Conservation (phyloP, 30 jellyfish, hydroid and myxozoan species). For the Pseudorhiza aurosa region DNA sequence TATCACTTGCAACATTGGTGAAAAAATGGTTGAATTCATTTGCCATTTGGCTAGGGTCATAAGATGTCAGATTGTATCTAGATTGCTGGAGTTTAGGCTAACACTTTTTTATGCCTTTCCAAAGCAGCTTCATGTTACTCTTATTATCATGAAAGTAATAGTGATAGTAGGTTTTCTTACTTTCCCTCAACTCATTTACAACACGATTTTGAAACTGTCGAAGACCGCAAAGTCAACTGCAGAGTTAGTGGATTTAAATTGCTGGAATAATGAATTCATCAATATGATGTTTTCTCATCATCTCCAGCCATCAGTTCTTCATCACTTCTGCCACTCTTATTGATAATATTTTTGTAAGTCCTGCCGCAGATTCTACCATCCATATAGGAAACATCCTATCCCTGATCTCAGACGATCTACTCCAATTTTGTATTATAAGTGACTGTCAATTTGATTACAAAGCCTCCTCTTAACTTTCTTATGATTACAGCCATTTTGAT, state of each 20-base stretch:
- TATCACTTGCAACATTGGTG: slow-evolving; percentile 11
- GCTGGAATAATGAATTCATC: not conserved
- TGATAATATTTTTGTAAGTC: not conserved
- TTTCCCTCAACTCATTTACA: slow-evolving; percentile 34
- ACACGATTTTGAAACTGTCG: slow-evolving; percentile 42
- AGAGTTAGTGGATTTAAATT: too few species aligned
- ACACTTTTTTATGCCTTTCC: slow-evolving; percentile 29
- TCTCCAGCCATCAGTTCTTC: slow-evolving; percentile 1
- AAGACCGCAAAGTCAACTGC: too few species aligned
- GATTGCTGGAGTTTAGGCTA: slow-evolving; percentile 59
- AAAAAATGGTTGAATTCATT: slow-evolving; percentile 2
- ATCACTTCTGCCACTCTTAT: not conserved
- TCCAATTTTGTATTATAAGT: not conserved
- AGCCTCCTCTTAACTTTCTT: not conserved
- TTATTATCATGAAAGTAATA: slow-evolving; percentile 13
- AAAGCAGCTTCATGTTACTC: slow-evolving; percentile 28
- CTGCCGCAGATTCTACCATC: not conserved
- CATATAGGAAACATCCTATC: not conserved
- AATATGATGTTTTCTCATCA: slow-evolving; percentile 14
- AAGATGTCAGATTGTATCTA: slow-evolving; percentile 27
- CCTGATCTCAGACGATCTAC: slow-evolving; percentile 8
- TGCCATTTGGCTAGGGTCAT: slow-evolving; percentile 4
- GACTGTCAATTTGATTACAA: not conserved
- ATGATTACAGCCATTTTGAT: slow-evolving; percentile 7
- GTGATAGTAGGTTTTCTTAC: slow-evolving; percentile 36